phyloP scores from a whole-genome alignment of 2,888 invertebrate genomes.

The Pachycephus smyrnensis region DNA sequence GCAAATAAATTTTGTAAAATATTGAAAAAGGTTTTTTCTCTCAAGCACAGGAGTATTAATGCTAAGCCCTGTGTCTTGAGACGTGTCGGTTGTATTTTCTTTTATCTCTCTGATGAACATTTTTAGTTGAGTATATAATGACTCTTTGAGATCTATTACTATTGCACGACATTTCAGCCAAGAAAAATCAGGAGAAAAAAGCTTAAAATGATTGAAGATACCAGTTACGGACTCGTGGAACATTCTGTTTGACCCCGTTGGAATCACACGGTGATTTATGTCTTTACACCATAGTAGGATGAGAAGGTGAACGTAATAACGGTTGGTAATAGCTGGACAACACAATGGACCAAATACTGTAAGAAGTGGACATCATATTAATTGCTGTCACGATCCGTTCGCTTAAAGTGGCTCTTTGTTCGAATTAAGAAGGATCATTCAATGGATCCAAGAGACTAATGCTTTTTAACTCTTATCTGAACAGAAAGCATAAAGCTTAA shows the following conservation, averaged over 20 bases:
- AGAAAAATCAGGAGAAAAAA: conserved; percentile 44
- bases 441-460: background rate
- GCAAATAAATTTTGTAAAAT: background rate
- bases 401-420: background rate
- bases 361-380: background rate
- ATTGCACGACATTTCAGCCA: conserved; percentile 32
- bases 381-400: background rate
- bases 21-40: background rate
- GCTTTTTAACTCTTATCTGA: background rate
- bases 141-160: too few relatives aligned
- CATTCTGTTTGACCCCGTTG: conserved; percentile 6
- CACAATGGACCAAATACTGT: background rate
- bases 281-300: background rate
- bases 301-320: background rate
- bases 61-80: too few relatives aligned
- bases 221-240: background rate
- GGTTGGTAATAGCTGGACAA: background rate
- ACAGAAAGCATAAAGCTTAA: background rate
- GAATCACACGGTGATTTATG: conserved; percentile 8
- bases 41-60: too few relatives aligned
- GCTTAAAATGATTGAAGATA: conserved; percentile 7
- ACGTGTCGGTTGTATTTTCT: background rate
- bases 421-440: background rate
- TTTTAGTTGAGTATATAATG: background rate
- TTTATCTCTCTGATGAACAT: background rate